Percentiles rank a stretch among this genome's conserved stretches.
phyloP scores from a whole-genome alignment of 2,797 vertebrate genomes.

The Gambelia wislizenii region DNA sequence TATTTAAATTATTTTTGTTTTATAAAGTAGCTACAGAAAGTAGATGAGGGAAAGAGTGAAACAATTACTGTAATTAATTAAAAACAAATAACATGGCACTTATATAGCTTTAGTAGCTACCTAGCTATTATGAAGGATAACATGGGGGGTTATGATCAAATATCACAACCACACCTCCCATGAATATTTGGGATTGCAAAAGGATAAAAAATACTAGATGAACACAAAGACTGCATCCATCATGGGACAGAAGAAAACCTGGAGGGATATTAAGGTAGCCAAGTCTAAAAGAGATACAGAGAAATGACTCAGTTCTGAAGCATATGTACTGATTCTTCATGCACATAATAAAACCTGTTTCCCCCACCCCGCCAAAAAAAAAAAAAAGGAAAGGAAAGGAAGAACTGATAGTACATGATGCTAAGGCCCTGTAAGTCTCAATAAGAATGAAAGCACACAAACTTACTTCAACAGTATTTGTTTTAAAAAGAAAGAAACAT shows the following conservation, averaged over 20 bases:
- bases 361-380: too few relatives aligned
- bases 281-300: neutral
- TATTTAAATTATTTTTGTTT: too few relatives aligned
- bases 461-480: neutral
- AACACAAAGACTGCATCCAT: neutral
- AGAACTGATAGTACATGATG: neutral
- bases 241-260: neutral
- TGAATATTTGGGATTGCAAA: neutral
- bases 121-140: neutral
- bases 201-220: neutral
- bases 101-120: neutral
- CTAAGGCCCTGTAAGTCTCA: neutral
- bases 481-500: too few relatives aligned
- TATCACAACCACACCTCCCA: neutral
- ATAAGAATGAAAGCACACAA: neutral
- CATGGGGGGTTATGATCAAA: neutral
- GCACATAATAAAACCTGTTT: neutral
- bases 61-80: neutral
- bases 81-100: neutral
- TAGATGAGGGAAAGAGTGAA: neutral
- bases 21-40: neutral
- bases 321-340: neutral
- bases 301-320: neutral
- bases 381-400: neutral
- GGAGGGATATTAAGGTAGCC: neutral